Conservation (phyloP, 2,797 vertebrate genomes). For the Phoxinus dragarum region DNA sequence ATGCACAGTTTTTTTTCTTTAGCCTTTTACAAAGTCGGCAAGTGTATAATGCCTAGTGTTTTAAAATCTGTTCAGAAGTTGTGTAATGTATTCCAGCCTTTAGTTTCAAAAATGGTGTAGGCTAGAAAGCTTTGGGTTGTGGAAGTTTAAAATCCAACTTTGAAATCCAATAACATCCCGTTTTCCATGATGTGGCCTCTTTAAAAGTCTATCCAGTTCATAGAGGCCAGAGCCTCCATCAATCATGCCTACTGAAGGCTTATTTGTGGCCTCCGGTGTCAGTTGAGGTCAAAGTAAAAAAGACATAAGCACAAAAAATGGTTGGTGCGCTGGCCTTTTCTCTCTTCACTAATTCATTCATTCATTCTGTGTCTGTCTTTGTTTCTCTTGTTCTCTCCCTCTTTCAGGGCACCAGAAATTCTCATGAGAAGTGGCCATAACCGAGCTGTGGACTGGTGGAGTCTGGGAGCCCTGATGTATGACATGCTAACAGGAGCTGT, state of each 20-base stretch:
- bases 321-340: background rate
- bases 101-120: background rate
- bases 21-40: background rate
- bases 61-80: background rate
- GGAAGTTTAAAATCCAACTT: background rate
- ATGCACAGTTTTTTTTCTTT: background rate
- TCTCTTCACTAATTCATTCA: conserved; percentile 6
- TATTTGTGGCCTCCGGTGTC: conserved; percentile 17
- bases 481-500: conserved; percentile 98
- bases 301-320: conserved; percentile 9
- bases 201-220: conserved; percentile 25
- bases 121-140: conserved; percentile 1
- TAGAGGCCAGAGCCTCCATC: conserved; percentile 23
- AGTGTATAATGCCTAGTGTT: background rate
- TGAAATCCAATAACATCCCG: background rate
- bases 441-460: conserved; percentile 98
- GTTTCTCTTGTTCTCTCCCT: conserved; percentile 29
- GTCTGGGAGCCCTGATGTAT: conserved; percentile 95
- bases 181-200: background rate
- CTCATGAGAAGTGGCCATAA: conserved; percentile 95
- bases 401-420: conserved; percentile 92
- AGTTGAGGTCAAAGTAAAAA: conserved; percentile 21
- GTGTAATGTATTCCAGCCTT: background rate
- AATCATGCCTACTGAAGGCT: background rate
- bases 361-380: background rate